A percentile compares a stretch with the other conserved stretches of the same genome.
Conservation (phyloP, 2,113 vertebrate species). For the Tinamus guttatus region DNA sequence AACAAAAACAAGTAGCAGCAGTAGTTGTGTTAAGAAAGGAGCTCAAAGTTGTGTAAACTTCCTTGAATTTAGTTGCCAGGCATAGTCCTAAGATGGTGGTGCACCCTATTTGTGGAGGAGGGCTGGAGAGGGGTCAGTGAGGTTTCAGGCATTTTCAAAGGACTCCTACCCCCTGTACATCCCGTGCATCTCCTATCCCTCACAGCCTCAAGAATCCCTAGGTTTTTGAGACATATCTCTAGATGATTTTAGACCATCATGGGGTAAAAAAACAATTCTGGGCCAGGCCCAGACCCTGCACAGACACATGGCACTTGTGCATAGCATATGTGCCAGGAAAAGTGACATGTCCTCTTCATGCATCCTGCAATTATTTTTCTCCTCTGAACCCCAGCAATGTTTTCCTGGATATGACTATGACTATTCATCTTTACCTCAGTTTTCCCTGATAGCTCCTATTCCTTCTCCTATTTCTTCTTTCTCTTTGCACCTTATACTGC, state of each 20-base stretch:
- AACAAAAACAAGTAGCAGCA: background rate
- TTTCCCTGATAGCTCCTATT: background rate
- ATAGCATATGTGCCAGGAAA: fast-evolving
- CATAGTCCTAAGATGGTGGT: background rate
- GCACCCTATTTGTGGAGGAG: background rate
- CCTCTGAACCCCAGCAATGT: background rate
- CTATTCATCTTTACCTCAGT: background rate
- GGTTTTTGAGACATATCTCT: background rate
- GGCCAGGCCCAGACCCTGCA: background rate
- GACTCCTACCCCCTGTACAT: background rate
- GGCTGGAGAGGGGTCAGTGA: fast-evolving
- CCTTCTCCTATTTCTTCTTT: background rate
- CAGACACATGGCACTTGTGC: background rate
- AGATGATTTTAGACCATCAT: background rate
- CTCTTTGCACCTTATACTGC: background rate
- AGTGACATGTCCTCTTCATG: fast-evolving
- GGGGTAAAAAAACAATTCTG: background rate
- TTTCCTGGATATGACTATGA: background rate
- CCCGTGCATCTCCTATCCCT: fast-evolving
- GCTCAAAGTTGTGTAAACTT: background rate
- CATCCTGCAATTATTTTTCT: background rate
- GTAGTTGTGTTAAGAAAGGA: background rate
- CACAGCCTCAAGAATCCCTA: background rate
- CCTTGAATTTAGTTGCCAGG: background rate
- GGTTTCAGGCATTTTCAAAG: background rate